These are phyloP conservation scores for Anolis carolinensis DNA, from an alignment of 2,113 vertebrate genomes.

Conservation along the genomic window DNA sequence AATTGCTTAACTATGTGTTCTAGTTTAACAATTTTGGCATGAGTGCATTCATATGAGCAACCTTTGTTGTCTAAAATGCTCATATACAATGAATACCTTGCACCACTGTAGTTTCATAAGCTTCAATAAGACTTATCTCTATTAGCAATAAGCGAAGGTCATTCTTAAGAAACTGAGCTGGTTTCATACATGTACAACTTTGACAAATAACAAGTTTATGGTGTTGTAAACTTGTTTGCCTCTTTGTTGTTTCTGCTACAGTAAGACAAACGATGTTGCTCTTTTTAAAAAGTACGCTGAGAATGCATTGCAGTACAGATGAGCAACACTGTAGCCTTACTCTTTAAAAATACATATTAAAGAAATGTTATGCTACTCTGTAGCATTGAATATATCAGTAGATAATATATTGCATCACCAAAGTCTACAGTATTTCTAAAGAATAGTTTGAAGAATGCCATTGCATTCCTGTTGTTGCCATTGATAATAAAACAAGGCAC, in stretches of 20 bases:
- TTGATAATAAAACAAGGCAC: background rate
- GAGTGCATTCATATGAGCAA: background rate
- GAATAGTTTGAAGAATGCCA: background rate
- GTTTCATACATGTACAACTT: background rate
- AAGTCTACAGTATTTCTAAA: background rate
- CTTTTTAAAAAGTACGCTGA: background rate
- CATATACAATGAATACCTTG: background rate
- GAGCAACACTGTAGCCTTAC: background rate
- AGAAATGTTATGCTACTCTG: background rate
- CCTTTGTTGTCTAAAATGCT: background rate
- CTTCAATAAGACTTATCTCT: background rate
- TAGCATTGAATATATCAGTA: background rate
- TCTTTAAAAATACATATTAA: background rate
- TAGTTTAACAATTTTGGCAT: background rate
- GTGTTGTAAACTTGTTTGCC: background rate
- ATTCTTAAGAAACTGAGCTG: background rate
- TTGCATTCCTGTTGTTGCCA: background rate
- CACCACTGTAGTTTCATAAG: background rate
- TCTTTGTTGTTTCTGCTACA: background rate
- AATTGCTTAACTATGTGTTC: constrained; percentile 4
- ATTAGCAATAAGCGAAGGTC: background rate
- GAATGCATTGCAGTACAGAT: background rate
- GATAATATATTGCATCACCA: background rate
- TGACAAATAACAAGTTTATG: background rate
- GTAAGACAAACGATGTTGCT: background rate